A percentile compares a stretch with the other conserved stretches of the same genome.
These are phyloP conservation scores for Abrostola tripartita DNA, from an alignment of 2,888 invertebrate species.

Conservation along the genomic window DNA sequence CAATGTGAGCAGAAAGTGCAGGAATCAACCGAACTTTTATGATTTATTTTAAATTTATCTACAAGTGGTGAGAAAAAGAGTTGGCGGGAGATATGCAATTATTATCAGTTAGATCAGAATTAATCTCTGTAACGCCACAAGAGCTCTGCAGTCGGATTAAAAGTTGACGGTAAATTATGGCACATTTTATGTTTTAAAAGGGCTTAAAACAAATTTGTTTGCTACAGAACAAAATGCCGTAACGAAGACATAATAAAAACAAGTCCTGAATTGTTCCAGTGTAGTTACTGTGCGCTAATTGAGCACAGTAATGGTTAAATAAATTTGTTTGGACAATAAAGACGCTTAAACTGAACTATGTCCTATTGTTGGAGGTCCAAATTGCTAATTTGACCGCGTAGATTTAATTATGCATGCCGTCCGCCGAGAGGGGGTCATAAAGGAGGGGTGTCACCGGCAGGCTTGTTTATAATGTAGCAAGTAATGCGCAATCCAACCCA, in stretches of 20 bases:
- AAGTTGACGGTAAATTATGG: constrained; percentile 56
- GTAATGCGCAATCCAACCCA: constrained; percentile 83
- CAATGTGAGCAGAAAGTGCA: no score
- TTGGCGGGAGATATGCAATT: constrained; percentile 14
- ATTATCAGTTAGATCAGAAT: constrained; percentile 50
- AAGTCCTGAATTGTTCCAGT: constrained; percentile 62
- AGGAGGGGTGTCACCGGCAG: constrained; percentile 83
- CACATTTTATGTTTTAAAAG: constrained; percentile 61
- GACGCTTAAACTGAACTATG: constrained; percentile 85
- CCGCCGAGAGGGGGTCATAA: constrained; percentile 80
- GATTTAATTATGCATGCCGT: constrained; percentile 88
- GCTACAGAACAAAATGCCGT: constrained; percentile 57
- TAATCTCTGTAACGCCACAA: constrained; percentile 42
- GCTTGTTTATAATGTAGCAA: constrained; percentile 87
- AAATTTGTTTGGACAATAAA: constrained; percentile 84
- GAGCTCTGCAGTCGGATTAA: constrained; percentile 40
- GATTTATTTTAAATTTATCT: no score
- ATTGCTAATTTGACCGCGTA: constrained; percentile 87
- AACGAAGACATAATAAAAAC: constrained; percentile 71
- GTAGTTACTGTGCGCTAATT: constrained; percentile 74
- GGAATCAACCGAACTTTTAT: no score
- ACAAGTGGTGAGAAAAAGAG: constrained; percentile 12
- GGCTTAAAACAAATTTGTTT: constrained; percentile 55
- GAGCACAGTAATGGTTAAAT: constrained; percentile 80
- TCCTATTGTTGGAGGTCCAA: constrained; percentile 83